phyloP scores from a whole-genome alignment of 1,140 invertebrate genomes.

The Ruditapes philippinarum region DNA sequence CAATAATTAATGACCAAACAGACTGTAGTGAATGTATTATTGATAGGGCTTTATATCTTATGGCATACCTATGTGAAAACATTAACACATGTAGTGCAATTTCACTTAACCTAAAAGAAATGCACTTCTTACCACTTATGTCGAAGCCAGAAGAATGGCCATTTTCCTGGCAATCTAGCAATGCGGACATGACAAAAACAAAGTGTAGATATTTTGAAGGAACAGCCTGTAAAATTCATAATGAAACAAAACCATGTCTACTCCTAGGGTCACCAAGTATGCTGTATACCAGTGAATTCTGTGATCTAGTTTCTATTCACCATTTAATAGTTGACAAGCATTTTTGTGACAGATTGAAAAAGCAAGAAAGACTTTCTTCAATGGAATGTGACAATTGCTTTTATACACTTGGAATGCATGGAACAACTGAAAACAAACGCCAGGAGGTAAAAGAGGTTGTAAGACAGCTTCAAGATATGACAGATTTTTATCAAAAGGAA shows the following conservation, averaged over 20 bases:
- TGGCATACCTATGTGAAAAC: neutral
- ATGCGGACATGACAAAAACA: neutral
- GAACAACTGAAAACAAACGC: neutral
- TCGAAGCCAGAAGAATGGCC: slow-evolving; percentile 19
- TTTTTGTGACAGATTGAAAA: neutral
- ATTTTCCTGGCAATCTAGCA: slow-evolving; percentile 25
- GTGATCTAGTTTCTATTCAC: neutral
- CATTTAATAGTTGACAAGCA: neutral
- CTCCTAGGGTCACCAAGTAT: neutral
- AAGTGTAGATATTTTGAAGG: neutral
- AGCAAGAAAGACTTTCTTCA: neutral
- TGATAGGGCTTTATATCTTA: neutral
- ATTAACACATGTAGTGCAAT: neutral
- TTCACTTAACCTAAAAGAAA: neutral
- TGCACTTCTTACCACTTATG: slow-evolving; percentile 8
- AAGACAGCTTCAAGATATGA: neutral
- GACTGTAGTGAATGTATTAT: neutral
- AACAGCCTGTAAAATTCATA: neutral
- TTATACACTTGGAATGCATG: neutral
- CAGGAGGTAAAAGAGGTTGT: neutral
- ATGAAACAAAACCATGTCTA: neutral
- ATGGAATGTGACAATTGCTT: neutral
- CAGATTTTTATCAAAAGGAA: neutral
- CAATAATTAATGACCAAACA: neutral
- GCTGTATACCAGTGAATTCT: neutral